These are phyloP conservation scores for Coccyzus lansbergi DNA, from an alignment of 2,797 vertebrate genomes.

Conservation along the genomic window DNA sequence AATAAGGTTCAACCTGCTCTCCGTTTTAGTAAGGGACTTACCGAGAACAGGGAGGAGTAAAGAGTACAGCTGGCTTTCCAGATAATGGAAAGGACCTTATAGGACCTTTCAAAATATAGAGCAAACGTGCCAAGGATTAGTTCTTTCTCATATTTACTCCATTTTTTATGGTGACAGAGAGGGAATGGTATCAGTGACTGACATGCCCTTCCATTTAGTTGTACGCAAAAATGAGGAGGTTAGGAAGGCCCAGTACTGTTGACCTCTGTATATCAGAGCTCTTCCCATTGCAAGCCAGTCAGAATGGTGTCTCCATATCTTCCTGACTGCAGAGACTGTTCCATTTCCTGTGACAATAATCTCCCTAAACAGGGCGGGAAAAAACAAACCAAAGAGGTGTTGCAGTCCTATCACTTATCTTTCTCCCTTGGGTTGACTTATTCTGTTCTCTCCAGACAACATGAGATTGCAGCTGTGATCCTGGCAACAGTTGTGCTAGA, in stretches of 20 bases:
- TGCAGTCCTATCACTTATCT: not conserved
- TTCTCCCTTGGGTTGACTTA: not conserved
- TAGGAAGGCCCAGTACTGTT: not conserved
- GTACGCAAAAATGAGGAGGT: not conserved
- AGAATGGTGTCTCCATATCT: not conserved
- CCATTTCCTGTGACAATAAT: slow-evolving; percentile 38
- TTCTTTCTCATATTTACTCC: slow-evolving; percentile 2
- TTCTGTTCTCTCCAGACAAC: not conserved
- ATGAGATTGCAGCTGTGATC: not conserved
- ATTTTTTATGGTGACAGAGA: not conserved
- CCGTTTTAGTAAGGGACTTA: slow-evolving; percentile 13
- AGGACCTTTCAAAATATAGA: slow-evolving; percentile 22
- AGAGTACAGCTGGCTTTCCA: slow-evolving; percentile 34
- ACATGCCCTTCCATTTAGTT: not conserved
- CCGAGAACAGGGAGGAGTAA: slow-evolving; percentile 2
- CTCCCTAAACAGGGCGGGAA: slow-evolving; percentile 7
- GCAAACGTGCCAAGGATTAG: not conserved
- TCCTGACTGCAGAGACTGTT: not conserved
- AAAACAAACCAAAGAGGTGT: not conserved
- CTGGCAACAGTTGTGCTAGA: not conserved
- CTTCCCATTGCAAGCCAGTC: not conserved
- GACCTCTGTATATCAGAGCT: not conserved
- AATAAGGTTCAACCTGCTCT: not conserved
- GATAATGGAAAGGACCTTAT: slow-evolving; percentile 68
- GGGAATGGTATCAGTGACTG: not conserved